Percentiles rank a stretch among this genome's conserved stretches.
Conservation (phyloP, 2,113 vertebrate genomes). For the Gymnorhina tibicen region DNA sequence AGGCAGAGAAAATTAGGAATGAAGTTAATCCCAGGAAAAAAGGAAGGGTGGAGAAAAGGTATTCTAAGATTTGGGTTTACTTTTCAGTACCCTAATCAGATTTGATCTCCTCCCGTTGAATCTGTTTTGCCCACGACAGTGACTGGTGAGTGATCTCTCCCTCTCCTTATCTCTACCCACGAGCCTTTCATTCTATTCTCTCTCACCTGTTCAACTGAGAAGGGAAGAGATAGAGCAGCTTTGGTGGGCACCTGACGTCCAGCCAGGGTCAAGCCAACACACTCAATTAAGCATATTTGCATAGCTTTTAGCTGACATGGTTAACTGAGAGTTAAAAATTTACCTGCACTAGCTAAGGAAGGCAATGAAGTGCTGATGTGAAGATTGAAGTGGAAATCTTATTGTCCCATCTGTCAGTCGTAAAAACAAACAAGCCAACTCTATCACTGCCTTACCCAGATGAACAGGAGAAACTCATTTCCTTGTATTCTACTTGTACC, state of each 20-base stretch:
- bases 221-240: not conserved
- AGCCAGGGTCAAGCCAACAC: not conserved
- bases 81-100: not conserved
- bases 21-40: not conserved
- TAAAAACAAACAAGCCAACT: not conserved
- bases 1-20: not conserved
- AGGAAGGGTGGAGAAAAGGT: not conserved
- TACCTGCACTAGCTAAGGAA: not conserved
- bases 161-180: not conserved
- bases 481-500: not conserved
- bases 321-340: not conserved
- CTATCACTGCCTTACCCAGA: not conserved
- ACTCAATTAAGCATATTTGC: not conserved
- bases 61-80: not conserved
- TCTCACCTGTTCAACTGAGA: not conserved
- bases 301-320: not conserved
- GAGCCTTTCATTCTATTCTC: fast-evolving
- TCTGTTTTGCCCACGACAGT: not conserved
- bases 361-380: not conserved
- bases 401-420: not conserved
- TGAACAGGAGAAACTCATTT: not conserved
- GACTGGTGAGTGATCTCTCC: not conserved
- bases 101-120: not conserved
- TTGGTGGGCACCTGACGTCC: not conserved
- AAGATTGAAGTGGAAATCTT: not conserved